Evolutionary conservation across 92 coral and sea anemone genomes (phyloP).

Genomic region (Parazoanthus atlanticus): DNA sequence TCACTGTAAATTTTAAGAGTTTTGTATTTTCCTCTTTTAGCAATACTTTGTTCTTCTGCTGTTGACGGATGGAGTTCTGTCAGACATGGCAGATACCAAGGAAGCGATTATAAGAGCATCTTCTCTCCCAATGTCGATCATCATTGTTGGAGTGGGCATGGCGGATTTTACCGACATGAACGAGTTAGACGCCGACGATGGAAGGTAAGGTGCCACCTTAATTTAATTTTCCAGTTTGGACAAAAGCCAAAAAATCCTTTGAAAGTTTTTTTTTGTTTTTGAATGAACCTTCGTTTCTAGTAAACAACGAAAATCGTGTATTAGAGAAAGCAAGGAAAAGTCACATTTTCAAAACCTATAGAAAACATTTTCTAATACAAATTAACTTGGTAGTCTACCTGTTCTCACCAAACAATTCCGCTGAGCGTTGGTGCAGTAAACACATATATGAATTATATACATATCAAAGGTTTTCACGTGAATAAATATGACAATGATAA

Average conservation of each 20-base stretch:
- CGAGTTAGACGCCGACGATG: constrained; percentile 95
- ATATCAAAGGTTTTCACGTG: too few species aligned
- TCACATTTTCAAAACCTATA: too few species aligned
- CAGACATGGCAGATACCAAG: constrained; percentile 96
- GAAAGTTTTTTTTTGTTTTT: neutral
- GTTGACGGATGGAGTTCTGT: constrained; percentile 92
- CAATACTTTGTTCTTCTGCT: constrained; percentile 91
- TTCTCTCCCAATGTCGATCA: constrained; percentile 91
- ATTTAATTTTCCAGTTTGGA: neutral
- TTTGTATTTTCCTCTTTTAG: constrained; percentile 26
- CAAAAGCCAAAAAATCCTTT: neutral
- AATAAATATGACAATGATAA: too few species aligned
- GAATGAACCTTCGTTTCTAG: neutral
- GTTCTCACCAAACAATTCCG: too few species aligned
- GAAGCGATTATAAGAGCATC: constrained; percentile 88
- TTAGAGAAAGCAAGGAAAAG: too few species aligned
- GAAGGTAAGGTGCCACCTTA: constrained; percentile 63
- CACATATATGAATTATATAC: too few species aligned
- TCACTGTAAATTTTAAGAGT: too few species aligned
- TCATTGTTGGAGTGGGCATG: constrained; percentile 92
- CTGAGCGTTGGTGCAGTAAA: too few species aligned
- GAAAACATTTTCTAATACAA: too few species aligned
- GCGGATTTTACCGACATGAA: constrained; percentile 96
- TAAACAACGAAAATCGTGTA: too few species aligned
- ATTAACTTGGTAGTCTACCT: too few species aligned